A percentile compares a stretch with the other conserved stretches of the same genome.
Conservation (phyloP, 2,888 invertebrate genomes). For the Drosophila falleni region DNA sequence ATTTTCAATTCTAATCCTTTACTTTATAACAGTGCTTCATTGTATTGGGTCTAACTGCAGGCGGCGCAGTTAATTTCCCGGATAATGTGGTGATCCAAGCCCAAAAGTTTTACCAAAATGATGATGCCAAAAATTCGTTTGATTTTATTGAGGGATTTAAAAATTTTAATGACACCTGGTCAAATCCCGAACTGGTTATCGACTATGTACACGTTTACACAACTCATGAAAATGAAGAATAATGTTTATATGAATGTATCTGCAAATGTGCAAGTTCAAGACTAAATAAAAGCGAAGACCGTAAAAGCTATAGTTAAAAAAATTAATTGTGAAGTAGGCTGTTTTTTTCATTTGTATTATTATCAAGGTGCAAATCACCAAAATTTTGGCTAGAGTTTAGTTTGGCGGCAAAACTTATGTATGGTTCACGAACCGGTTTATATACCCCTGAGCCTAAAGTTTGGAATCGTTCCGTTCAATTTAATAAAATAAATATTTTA, state of each 20-base stretch:
- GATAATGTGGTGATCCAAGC: not conserved
- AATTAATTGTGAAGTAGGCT: too few relatives aligned
- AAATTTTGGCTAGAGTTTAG: too few relatives aligned
- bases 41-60: conserved; percentile 46
- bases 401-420: too few relatives aligned
- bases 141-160: not conserved
- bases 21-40: conserved; percentile 20
- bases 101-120: not conserved
- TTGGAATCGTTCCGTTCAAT: too few relatives aligned
- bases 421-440: too few relatives aligned
- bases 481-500: too few relatives aligned
- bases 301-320: not conserved
- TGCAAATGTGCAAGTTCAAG: not conserved
- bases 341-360: too few relatives aligned
- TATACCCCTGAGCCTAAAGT: too few relatives aligned
- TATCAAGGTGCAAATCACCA: too few relatives aligned
- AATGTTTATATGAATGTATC: not conserved
- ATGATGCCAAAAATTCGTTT: fast-evolving
- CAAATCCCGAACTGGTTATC: conserved; percentile 30
- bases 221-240: conserved; percentile 23
- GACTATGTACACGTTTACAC: conserved; percentile 42
- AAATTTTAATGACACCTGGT: conserved; percentile 1
- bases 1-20: not conserved
- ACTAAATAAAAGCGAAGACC: too few relatives aligned
- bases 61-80: conserved; percentile 40